Evolutionary conservation across 2,888 invertebrate genomes (phyloP), one percentile per base, ranked within the genome.

Genomic region (Drosophila mimetica): DNA sequence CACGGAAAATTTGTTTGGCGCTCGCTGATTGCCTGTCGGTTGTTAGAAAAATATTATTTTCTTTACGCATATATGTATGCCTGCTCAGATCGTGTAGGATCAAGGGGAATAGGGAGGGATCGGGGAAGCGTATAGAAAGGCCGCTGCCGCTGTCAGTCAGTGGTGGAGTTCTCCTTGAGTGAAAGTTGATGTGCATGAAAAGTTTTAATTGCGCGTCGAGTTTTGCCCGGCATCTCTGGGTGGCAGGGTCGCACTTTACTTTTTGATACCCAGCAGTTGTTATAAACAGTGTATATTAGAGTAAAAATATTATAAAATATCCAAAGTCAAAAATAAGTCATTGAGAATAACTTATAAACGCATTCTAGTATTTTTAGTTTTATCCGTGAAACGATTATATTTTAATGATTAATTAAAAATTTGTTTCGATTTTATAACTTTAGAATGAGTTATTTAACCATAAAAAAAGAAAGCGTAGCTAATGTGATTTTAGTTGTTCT

Each of bases 41-140:
- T 84, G 84, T 85, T 86, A 86, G 87, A 82, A 82, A 84, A 84
- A 85, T 84, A 86, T 79, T 84, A 84, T 84, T 86, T 76, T 85
- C 82, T 71, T 81, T 73, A 81, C 81, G 75, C 69, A 75, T 79
- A 44, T 76, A 32, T 25, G 4, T 30, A 11, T 30, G 30, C 4
- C 1, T 2, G 30, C 11, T 30, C 30, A 9, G 42, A 9, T 11
- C 47, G 61, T 44, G 8, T 34, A 34, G 37, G 16, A 9, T 30
- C 3, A 4, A 7, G 11, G 67, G 60, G 34, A 16, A 32, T 52
- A 28, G 28, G 41, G 11, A 58, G 60, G 34, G 20, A 32, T 52
- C 34, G 28, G 41, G 34, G 39, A 36, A 13, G 30, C 14, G 25
- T 41, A 58, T 72, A 46, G 60, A 39, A 46, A 58, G 79, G 71